phyloP scores from a whole-genome alignment of 2,797 vertebrate species.

The Tamandua tetradactyla region DNA sequence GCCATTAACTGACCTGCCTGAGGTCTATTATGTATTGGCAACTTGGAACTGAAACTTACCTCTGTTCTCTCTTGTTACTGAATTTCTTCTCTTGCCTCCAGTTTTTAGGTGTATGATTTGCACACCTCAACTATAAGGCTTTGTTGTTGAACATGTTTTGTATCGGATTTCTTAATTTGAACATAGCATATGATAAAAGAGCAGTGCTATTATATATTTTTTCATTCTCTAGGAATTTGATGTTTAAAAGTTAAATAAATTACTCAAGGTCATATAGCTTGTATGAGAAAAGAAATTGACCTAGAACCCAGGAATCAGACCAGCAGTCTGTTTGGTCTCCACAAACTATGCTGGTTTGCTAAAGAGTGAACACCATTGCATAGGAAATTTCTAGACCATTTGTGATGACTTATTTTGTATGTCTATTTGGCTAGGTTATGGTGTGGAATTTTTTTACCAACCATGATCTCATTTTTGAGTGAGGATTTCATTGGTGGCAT shows the following conservation, averaged over 20 bases:
- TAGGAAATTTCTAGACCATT: neutral
- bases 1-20: neutral
- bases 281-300: neutral
- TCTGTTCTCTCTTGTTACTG: neutral
- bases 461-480: too few species aligned
- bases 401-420: neutral
- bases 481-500: too few species aligned
- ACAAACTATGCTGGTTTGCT: neutral
- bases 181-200: neutral
- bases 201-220: neutral
- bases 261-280: neutral
- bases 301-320: neutral
- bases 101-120: neutral
- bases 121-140: neutral
- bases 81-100: neutral
- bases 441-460: too few species aligned
- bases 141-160: neutral
- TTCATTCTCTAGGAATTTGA: neutral
- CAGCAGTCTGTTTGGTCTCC: neutral
- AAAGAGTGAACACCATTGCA: neutral
- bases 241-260: neutral
- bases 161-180: neutral
- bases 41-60: neutral
- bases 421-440: too few species aligned
- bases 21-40: neutral